Conservation (phyloP, 2,888 invertebrate genomes). For the Seira ritae region DNA sequence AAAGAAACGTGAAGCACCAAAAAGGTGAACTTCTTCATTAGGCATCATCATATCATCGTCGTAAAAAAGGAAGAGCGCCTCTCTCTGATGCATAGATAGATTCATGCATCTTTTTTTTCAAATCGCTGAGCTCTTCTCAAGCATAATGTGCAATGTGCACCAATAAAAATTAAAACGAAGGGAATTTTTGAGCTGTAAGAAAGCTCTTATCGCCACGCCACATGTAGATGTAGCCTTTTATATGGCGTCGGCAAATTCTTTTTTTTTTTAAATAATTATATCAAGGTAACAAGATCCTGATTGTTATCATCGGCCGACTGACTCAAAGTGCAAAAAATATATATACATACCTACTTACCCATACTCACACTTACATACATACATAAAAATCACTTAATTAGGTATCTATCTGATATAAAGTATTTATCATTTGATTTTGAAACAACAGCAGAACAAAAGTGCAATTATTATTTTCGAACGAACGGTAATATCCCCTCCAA, state of each 20-base stretch:
- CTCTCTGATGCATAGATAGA: background rate
- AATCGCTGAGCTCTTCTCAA: background rate
- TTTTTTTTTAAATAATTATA: conserved; percentile 47
- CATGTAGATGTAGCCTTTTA: too few species aligned
- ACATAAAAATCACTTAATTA: background rate
- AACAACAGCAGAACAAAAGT: background rate
- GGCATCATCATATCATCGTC: conserved; percentile 1
- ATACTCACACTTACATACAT: too few species aligned
- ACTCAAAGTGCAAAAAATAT: background rate
- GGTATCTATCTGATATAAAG: background rate
- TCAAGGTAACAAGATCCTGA: conserved; percentile 62
- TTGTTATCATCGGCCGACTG: conserved; percentile 38
- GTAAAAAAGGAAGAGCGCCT: background rate
- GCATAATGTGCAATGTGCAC: too few species aligned
- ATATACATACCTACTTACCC: background rate
- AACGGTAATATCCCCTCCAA: background rate
- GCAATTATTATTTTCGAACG: background rate
- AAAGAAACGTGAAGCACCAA: background rate
- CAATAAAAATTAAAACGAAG: too few species aligned
- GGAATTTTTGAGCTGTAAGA: too few species aligned
- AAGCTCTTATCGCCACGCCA: too few species aligned
- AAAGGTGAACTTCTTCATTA: background rate
- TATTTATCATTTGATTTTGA: background rate
- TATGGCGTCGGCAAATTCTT: background rate
- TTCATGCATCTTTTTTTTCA: background rate